Evolutionary conservation across 2,797 vertebrate genomes (phyloP).

Genomic region (Chrysocyon brachyurus): DNA sequence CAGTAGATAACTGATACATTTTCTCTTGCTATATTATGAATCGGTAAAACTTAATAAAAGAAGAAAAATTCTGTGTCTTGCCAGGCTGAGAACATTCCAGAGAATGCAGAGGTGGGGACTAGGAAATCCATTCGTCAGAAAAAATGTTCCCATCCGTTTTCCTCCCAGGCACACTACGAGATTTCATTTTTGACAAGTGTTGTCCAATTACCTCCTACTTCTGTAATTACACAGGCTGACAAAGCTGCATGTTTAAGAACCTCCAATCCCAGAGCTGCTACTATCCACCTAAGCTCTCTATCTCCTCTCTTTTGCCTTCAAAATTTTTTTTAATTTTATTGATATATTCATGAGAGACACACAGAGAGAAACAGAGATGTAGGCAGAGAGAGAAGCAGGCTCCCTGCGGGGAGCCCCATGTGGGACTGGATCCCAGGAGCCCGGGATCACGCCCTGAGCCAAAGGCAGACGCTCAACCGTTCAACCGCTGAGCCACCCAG

Average conservation of each 20-base stretch:
- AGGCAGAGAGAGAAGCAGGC: too few species aligned
- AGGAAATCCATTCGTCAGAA: slow-evolving; percentile 56
- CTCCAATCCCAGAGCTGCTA: slow-evolving; percentile 60
- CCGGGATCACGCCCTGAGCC: too few species aligned
- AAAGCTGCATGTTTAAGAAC: slow-evolving; percentile 22
- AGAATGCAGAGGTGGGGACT: not conserved
- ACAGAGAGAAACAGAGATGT: too few species aligned
- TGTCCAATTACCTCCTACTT: slow-evolving; percentile 63
- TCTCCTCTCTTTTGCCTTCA: slow-evolving; percentile 65
- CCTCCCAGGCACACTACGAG: slow-evolving; percentile 53
- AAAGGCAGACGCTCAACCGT: too few species aligned
- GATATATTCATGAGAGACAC: too few species aligned
- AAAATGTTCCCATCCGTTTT: slow-evolving; percentile 44
- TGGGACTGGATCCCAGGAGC: too few species aligned
- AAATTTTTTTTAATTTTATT: not conserved
- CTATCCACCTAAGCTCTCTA: slow-evolving; percentile 20
- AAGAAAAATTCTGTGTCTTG: not conserved
- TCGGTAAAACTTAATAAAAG: slow-evolving; percentile 67
- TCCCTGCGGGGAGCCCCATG: too few species aligned
- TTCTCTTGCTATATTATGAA: slow-evolving; percentile 18
- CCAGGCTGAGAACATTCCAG: not conserved
- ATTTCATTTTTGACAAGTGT: slow-evolving; percentile 59
- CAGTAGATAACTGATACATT: not conserved
- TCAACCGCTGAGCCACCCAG: too few species aligned
- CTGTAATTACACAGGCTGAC: slow-evolving; percentile 50